phyloP scores from a whole-genome alignment of 1,140 invertebrate genomes.

The Copidosoma floridanum region DNA sequence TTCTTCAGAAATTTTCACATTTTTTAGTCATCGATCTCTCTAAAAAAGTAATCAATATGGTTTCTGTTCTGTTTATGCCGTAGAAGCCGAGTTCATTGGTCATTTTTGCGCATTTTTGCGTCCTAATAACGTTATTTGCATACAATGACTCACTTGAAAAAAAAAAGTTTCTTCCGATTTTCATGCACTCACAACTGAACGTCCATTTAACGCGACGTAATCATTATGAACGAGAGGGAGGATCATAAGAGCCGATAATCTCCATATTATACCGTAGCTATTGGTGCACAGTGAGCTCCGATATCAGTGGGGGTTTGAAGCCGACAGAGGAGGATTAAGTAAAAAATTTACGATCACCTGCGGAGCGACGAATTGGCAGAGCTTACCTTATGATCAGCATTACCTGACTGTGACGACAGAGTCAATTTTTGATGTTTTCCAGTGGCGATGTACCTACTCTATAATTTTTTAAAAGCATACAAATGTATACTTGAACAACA shows the following conservation, averaged over 20 bases:
- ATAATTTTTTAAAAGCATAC: background rate
- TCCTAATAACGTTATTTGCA: background rate
- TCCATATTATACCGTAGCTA: background rate
- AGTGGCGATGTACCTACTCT: background rate
- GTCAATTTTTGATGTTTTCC: background rate
- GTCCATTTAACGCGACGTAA: background rate
- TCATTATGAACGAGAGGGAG: slow-evolving; percentile 8
- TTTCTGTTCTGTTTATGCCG: background rate
- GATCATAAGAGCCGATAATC: slow-evolving; percentile 9
- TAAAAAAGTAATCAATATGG: slow-evolving; percentile 1
- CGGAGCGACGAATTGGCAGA: background rate
- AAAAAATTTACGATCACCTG: slow-evolving; percentile 1
- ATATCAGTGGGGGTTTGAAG: background rate
- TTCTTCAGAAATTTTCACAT: too few species aligned
- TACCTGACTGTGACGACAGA: background rate
- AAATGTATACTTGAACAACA: background rate
- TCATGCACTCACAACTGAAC: background rate
- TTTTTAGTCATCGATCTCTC: too few species aligned
- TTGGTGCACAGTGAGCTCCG: background rate
- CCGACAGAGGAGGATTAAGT: background rate
- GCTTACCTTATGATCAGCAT: background rate
- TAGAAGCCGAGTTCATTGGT: too few species aligned
- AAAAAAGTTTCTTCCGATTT: too few species aligned
- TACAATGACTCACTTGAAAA: background rate
- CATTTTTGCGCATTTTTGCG: too few species aligned